Base-by-base conservation (phyloP, 2,797 vertebrate genomes). In the Hippoglossus hippoglossus region DNA sequence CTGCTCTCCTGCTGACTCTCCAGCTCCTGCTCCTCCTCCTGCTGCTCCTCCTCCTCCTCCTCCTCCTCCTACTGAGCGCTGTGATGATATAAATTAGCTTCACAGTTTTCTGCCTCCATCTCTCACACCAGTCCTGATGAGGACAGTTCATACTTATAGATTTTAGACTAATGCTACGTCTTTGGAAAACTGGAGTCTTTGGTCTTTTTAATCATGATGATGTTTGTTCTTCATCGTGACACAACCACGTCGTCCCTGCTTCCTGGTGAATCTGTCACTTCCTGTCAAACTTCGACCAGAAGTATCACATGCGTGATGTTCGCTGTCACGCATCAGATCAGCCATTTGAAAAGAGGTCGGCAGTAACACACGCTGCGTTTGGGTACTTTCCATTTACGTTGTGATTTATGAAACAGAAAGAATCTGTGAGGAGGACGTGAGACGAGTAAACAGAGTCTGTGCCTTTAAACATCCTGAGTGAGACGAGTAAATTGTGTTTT, bases 401-500 rank as follows among this genome's bases (percentile, higher is more conserved):
- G 15, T 19, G 8, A 5, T 53, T 4, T 39, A 41, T 13, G 13
- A 5, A 41, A 10, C 13, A 41, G 13, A 41, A 5, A 15, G 39
- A 41, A 41, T 47, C 18, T 47, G 10, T 3, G 46, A 11, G 51
- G 8, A 53, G 47, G 47, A 8, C 22, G 22, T 22, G 15, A 21
- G 51, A 25, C 5, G 8, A 15, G 18, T 1, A 12, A 58, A 26
- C 24, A 3, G 39, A 24, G 11, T 4, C 2, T 58, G 57, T 49
- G 3, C 50, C 47, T 63, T 61, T 66, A 57, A 57, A 63, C 24
- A 2, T 10, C 9, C 3, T 0, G n/a, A 55, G 26, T 25, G 46
- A 53, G 66, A 46, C 2, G 55, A 63, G 67, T 49, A 41, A 51
- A 61, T 50, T 63, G 5, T 64, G 22, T 58, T 64, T 36, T 63